These are phyloP conservation scores for Mastomys coucha DNA, from an alignment of 2,113 vertebrate genomes.

Conservation along the genomic window DNA sequence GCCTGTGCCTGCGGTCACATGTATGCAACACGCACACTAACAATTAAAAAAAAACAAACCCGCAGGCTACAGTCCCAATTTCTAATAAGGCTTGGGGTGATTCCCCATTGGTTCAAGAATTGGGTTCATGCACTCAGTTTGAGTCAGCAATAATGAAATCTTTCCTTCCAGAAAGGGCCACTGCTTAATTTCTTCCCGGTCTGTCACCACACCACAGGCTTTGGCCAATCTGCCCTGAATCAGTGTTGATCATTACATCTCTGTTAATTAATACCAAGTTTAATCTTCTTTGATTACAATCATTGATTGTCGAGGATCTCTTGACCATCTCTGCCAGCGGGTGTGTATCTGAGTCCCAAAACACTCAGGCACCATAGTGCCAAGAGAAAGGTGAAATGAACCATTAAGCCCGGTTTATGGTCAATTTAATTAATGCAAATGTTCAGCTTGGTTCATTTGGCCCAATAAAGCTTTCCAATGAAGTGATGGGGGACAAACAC, in stretches of 20 bases:
- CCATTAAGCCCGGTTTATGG: slow-evolving; percentile 81
- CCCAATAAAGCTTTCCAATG: slow-evolving; percentile 76
- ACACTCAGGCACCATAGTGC: not conserved
- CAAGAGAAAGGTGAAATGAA: slow-evolving; percentile 79
- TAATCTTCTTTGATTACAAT: slow-evolving; percentile 72
- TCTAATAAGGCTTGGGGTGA: not conserved
- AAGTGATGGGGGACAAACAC: slow-evolving; percentile 77
- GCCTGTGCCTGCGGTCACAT: too few relatives aligned
- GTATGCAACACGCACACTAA: not conserved
- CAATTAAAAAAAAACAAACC: not conserved
- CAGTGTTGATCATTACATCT: slow-evolving; percentile 52
- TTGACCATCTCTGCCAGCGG: slow-evolving; percentile 19
- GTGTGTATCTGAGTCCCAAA: slow-evolving; percentile 51
- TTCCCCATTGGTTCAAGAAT: not conserved
- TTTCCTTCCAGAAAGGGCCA: slow-evolving; percentile 52
- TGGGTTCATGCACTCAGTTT: not conserved
- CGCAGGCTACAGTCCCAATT: not conserved
- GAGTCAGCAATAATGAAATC: not conserved
- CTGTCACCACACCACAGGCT: not conserved
- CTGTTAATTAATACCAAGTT: slow-evolving; percentile 67
- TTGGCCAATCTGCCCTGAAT: slow-evolving; percentile 6
- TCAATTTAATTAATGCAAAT: slow-evolving; percentile 82
- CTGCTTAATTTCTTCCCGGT: slow-evolving; percentile 43
- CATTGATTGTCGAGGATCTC: slow-evolving; percentile 40
- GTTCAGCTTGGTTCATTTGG: slow-evolving; percentile 77